Conservation (phyloP, 2,797 vertebrate genomes). For the Cyclopterus lumpus region DNA sequence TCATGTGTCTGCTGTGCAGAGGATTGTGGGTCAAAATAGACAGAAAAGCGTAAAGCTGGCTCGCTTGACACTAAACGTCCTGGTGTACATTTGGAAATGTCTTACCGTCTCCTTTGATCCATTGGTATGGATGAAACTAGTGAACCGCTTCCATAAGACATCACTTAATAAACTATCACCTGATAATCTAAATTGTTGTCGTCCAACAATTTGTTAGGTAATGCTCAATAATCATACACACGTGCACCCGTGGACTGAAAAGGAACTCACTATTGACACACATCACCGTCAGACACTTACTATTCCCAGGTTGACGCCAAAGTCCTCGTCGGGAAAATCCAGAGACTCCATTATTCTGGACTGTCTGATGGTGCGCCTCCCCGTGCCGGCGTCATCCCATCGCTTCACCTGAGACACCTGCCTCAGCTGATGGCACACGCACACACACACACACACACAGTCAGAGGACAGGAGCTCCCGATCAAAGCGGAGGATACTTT, state of each 20-base stretch:
- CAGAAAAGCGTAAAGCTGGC: neutral
- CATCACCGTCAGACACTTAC: constrained; percentile 79
- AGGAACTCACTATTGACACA: neutral
- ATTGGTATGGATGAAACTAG: neutral
- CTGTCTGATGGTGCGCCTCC: constrained; percentile 76
- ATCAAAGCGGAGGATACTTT: constrained; percentile 41
- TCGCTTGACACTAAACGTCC: neutral
- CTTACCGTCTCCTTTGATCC: neutral
- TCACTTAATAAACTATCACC: neutral
- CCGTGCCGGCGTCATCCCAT: constrained; percentile 83
- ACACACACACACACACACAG: neutral
- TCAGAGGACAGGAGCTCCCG: constrained; percentile 29
- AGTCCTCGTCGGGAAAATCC: constrained; percentile 89
- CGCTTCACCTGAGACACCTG: constrained; percentile 89
- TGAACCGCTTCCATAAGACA: neutral
- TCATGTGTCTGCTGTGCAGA: neutral
- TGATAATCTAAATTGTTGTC: neutral
- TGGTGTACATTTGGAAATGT: neutral
- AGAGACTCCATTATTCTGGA: constrained; percentile 83
- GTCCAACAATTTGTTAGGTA: neutral
- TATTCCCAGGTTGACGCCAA: constrained; percentile 86
- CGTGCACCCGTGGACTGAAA: neutral
- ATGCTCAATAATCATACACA: neutral
- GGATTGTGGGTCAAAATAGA: neutral
- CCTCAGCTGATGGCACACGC: constrained; percentile 80